phyloP scores from a whole-genome alignment of 2,113 vertebrate genomes.

The Probosciger aterrimus region DNA sequence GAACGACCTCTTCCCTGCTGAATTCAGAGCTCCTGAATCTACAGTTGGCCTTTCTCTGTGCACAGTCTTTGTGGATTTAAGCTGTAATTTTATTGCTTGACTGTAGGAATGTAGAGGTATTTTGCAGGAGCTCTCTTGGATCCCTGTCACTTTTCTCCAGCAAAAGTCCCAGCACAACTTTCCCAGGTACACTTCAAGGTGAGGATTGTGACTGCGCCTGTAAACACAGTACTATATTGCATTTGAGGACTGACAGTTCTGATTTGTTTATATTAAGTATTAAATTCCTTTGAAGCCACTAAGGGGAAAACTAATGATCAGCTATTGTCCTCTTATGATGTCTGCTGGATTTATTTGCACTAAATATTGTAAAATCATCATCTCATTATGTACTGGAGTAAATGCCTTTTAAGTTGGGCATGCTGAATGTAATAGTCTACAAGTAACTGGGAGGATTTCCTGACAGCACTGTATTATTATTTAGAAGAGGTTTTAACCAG shows the following conservation, averaged over 20 bases:
- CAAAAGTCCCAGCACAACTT: background rate
- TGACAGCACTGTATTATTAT: background rate
- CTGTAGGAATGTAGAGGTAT: background rate
- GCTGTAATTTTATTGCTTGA: background rate
- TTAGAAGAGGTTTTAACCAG: background rate
- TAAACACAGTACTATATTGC: background rate
- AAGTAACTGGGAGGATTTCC: background rate
- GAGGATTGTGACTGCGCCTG: background rate
- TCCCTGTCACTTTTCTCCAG: background rate
- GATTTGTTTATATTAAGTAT: background rate
- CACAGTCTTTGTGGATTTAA: background rate
- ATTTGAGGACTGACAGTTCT: background rate
- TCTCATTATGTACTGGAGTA: background rate
- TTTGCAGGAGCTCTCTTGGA: background rate
- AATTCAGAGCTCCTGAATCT: background rate
- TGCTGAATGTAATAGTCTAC: background rate
- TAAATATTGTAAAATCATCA: background rate
- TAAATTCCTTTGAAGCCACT: background rate
- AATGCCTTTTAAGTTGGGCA: background rate
- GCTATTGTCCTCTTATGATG: background rate
- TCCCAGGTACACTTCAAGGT: background rate
- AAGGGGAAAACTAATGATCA: background rate
- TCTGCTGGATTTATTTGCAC: background rate
- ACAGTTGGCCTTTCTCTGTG: background rate
- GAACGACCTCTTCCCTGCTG: background rate